These are phyloP conservation scores for Dromiciops gliroides DNA, from an alignment of 2,113 vertebrate species.

Conservation along the genomic window DNA sequence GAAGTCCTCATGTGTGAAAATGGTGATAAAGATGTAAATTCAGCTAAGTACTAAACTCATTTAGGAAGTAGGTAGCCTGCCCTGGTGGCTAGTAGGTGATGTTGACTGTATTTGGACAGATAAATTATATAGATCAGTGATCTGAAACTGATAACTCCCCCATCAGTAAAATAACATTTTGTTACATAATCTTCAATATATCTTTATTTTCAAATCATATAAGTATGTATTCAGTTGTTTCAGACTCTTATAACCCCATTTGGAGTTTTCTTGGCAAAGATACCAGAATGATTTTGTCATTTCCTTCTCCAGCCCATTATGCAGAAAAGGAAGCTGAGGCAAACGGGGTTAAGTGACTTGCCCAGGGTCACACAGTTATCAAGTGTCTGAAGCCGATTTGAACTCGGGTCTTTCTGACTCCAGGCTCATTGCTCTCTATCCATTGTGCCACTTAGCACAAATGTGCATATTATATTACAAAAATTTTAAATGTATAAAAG, in stretches of 20 bases:
- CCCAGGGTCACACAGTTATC: background rate
- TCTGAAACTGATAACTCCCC: background rate
- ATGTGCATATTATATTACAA: background rate
- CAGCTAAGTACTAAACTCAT: background rate
- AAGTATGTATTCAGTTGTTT: background rate
- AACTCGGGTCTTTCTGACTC: background rate
- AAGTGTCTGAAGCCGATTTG: background rate
- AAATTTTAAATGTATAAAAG: background rate
- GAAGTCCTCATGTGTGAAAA: background rate
- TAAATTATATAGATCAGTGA: background rate
- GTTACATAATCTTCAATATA: background rate
- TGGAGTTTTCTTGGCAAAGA: background rate
- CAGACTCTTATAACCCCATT: background rate
- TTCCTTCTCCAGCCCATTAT: background rate
- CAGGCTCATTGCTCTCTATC: background rate
- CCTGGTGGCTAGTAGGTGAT: background rate
- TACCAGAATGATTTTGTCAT: background rate
- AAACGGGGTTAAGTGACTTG: background rate
- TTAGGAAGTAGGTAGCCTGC: background rate
- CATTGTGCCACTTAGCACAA: background rate
- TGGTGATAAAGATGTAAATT: background rate
- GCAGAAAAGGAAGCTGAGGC: background rate
- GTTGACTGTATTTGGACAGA: background rate
- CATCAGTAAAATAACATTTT: background rate
- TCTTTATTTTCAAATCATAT: background rate